These are phyloP conservation scores for Rotaria sp. DNA, from an alignment of 2,888 invertebrate species.

Conservation along the genomic window DNA sequence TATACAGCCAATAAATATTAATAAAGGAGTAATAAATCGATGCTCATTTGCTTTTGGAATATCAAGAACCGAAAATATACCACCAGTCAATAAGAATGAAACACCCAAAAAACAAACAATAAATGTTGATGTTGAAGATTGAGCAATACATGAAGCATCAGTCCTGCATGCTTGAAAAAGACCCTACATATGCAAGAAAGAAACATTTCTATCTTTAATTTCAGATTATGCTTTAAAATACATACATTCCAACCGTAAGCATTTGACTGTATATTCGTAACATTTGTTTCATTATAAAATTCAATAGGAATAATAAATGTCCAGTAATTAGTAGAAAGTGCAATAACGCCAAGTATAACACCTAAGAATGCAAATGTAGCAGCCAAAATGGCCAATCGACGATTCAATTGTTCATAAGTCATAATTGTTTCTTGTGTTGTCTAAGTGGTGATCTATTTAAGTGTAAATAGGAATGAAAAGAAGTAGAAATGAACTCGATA, in stretches of 20 bases:
- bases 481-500: background rate
- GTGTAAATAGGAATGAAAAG: background rate
- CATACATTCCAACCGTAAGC: background rate
- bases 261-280: background rate
- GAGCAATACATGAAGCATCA: background rate
- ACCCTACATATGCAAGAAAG: background rate
- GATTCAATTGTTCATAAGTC: background rate
- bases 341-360: background rate
- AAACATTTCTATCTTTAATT: too few species aligned
- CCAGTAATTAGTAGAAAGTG: background rate
- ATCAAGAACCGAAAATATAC: background rate
- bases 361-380: background rate
- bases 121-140: background rate
- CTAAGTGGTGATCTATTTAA: too few species aligned
- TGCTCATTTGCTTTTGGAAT: background rate
- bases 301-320: background rate
- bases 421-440: background rate
- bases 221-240: background rate
- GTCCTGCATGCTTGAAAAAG: background rate
- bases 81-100: background rate
- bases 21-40: background rate
- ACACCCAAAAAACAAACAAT: background rate
- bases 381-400: background rate
- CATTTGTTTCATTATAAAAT: background rate
- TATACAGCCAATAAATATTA: background rate